phyloP scores from a whole-genome alignment of 2,888 invertebrate species.

The Clivina fossor region DNA sequence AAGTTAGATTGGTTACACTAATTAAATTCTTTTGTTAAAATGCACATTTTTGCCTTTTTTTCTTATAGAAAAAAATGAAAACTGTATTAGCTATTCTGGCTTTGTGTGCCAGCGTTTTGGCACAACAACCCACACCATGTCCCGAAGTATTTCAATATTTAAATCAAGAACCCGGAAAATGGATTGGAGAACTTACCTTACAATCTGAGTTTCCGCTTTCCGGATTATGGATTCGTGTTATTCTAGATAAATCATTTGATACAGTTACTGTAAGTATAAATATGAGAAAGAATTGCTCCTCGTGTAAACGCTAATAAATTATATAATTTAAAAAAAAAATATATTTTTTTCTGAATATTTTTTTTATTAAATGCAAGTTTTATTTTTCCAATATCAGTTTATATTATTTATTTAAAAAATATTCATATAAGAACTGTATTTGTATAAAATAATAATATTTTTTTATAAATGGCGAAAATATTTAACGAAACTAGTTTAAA shows the following conservation, averaged over 20 bases:
- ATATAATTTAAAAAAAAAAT: no score
- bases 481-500: no score
- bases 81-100: neutral
- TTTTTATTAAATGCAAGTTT: no score
- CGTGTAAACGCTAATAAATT: no score
- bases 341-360: no score
- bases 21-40: neutral
- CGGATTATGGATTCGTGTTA: constrained; percentile 62
- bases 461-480: no score
- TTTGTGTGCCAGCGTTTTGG: neutral
- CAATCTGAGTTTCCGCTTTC: constrained; percentile 60
- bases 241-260: constrained; percentile 60
- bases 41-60: neutral
- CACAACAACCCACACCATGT: constrained; percentile 55
- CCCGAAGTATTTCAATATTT: constrained; percentile 61
- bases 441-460: no score
- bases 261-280: constrained; percentile 61
- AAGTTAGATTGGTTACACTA: neutral
- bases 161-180: constrained; percentile 52
- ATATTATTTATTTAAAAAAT: no score
- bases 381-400: no score
- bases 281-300: no score
- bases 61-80: neutral
- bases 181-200: constrained; percentile 62
- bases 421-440: no score